Evolutionary conservation across 2,797 vertebrate species (phyloP), one percentile per base, ranked within the genome.

Genomic region (Threskiornis aethiopicus): DNA sequence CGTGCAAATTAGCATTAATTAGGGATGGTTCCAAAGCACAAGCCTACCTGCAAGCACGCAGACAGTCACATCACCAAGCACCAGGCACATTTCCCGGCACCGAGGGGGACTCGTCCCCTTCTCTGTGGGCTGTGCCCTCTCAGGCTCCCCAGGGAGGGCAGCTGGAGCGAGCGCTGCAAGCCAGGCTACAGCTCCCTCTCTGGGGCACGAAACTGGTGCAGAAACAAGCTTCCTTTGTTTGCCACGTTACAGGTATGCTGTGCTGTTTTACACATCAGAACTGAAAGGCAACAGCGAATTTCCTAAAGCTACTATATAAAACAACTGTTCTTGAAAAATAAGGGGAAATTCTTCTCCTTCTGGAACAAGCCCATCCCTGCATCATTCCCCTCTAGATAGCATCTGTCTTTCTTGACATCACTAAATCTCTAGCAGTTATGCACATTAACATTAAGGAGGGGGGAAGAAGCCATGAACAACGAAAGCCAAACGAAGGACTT

Each of bases 21-120:
- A 33, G 33, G 37, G 26, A 37, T 21, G 46, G 47, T 65, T 79
- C 39, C 66, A 55, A 87, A 72, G 70, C 65, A 61, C 10, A 47
- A 67, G 61, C 51, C 78, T 66, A 26, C 51, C 51, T 81, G 83
- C 62, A 61, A 64, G 78, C 46, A 73, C 58, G 33, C 24, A 28
- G 18, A 24, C 46, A 42, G 41, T 28, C 71, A 29, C 29, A 20
- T 61, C 64, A n/a, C 61, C 35, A 28, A 59, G 52, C 26, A 14
- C n/a, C 1, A 1, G 59, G 64, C 10, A 21, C 22, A 5, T 5
- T 26, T 66, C 39, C 66, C 21, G 13, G 54, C 57, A 35, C 61
- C 1, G 1, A 29, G 16, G 35, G 16, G 39, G 55, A 22, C 44
- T 16, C 0, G 0, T 13, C 15, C 54, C 35, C 10, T 33, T 15